Base-by-base conservation (phyloP, 2,797 vertebrate species). In the Bovichtus diacanthus region DNA sequence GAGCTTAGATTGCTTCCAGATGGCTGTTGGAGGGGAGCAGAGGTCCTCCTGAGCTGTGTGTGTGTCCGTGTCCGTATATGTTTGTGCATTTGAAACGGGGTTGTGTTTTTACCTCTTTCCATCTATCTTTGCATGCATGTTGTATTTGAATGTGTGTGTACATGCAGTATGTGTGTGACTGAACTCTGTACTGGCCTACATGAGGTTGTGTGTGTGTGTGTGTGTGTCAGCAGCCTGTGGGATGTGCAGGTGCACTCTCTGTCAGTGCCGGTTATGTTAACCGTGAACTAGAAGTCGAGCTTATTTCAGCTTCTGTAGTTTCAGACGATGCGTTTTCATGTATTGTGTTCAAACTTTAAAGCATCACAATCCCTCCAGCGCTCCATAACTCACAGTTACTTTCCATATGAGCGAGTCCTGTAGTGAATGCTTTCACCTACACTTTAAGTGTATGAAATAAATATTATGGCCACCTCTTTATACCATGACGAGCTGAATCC, bases 1-100 rank as follows among this genome's bases (percentile, higher is more conserved):
- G 56, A 80, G 76, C 55, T 79, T 84, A 88, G 91, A 95, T 95
- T 95, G 93, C 93, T 95, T 91, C 86, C 95, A 95, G 94, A 95
- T 95, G 94, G 80, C 71, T 85, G 80, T 84, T 74, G 81, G 85
- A 82, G 55, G 67, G 62, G 80, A 88, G 73, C 76, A 67, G 74
- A 80, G 78, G 76, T 84, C 56, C 58, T 80, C 64, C 72, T 58
- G 67, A 79, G 73, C 49, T 61, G 44, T 81, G 80, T 68, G 59
- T 46, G 34, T 5, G 46, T 62, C 44, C 31, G 70, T 64, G 11
- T 29, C 27, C 36, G 12, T 34, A 47, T 51, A 8, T 51, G n/a
- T 34, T 38, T 49, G 21, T 80, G 50, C 16, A 15, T 63, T 29
- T 3, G 50, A 38, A 34, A 62, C 9, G 31, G 25, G 55, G 12